Evolutionary conservation across 2,888 invertebrate genomes (phyloP), one percentile per base, ranked within the genome.

Genomic region (Eupithecia pulchellata): DNA sequence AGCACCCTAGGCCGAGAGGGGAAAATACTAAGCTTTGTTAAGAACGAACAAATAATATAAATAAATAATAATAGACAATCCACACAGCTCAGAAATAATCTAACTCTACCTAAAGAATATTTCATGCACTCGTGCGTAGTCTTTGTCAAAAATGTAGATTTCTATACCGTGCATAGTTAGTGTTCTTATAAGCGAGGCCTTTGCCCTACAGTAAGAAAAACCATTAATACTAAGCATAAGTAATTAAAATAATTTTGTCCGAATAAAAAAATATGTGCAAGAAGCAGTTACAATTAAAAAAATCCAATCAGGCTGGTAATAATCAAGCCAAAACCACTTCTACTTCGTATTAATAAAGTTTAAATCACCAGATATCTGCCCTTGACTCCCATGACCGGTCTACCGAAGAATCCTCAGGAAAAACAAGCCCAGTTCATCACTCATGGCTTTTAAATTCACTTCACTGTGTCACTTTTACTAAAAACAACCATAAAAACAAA

Each of bases 361-460:
- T 11, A 82, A 89, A 83, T 90, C 87, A 91, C 91, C 91, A 91
- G 75, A 71, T 85, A 91, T 88, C 89, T 87, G 78, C 90, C 84
- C 77, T 91, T 91, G 78, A 90, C 91, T 68, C 91, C 91, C 91
- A 91, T 91, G 78, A 71, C 81, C 74, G 57, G 27, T 75, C 74
- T 62, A 76, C 72, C 72, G 74, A 57, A 57, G 47, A 34, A 61
- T 67, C 73, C 27, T 69, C 67, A 65, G 61, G 34, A 61, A 30
- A 57, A 20, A 70, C 64, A 34, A 68, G 70, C 69, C 63, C 61
- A 64, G 66, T 68, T 72, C 79, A 72, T 72, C 79, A 72, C 73
- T 69, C 64, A 69, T 74, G 30, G 9, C 32, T 66, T 61, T n/a
- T 57, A 61, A 30, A 52, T 66, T 42, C 66, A 69, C 71, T 67